Evolutionary conservation across 2,888 invertebrate genomes (phyloP).

Genomic region (Pyralis farinalis): DNA sequence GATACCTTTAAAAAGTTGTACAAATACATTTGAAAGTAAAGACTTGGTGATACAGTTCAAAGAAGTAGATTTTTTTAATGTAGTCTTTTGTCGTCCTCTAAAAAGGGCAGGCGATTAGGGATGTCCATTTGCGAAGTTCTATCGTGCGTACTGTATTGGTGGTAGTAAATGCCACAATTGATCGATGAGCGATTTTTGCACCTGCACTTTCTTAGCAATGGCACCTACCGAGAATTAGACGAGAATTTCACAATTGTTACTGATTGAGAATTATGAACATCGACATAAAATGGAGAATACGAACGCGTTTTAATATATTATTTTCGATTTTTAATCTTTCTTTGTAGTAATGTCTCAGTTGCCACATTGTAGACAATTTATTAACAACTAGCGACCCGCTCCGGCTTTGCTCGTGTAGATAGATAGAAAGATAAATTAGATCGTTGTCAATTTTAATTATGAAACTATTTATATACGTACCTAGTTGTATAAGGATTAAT

Average conservation of each 20-base stretch:
- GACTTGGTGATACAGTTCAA: conserved; percentile 22
- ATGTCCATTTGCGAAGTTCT: conserved; percentile 69
- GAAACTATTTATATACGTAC: too few species aligned
- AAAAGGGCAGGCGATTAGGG: conserved; percentile 69
- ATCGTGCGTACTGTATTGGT: conserved; percentile 37
- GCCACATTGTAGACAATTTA: too few species aligned
- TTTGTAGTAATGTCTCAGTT: too few species aligned
- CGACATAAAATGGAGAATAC: too few species aligned
- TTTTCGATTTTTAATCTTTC: too few species aligned
- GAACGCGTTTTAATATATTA: too few species aligned
- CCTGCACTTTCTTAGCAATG: conserved; percentile 45
- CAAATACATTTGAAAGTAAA: neutral
- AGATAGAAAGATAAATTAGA: too few species aligned
- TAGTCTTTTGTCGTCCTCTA: conserved; percentile 60
- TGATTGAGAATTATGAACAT: neutral
- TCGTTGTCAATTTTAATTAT: too few species aligned
- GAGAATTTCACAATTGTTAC: neutral
- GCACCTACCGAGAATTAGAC: conserved; percentile 8
- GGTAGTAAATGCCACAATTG: conserved; percentile 68
- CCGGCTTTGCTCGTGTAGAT: too few species aligned
- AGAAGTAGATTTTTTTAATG: conserved; percentile 44
- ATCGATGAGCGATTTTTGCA: conserved; percentile 57
- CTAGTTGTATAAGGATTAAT: too few species aligned
- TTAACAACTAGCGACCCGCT: too few species aligned
- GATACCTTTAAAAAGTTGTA: neutral